Percentiles rank a stretch among this genome's conserved stretches.
phyloP scores from a whole-genome alignment of 2,113 vertebrate genomes.

The Todiramphus chloris region DNA sequence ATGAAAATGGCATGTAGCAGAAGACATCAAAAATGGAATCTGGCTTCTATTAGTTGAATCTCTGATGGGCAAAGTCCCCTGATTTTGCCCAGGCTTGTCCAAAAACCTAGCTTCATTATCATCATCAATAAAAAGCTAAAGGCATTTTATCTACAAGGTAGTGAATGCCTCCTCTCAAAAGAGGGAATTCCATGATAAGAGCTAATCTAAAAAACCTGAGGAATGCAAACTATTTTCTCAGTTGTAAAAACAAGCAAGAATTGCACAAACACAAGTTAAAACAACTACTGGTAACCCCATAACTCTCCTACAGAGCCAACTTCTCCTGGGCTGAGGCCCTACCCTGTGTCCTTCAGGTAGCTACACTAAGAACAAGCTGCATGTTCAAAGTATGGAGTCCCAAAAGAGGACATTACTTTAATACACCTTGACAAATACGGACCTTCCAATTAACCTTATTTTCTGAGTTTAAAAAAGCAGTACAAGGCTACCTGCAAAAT shows the following conservation, averaged over 20 bases:
- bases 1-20: neutral
- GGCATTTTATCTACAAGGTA: slow-evolving; percentile 55
- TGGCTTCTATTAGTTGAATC: neutral
- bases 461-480: neutral
- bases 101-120: slow-evolving; percentile 31
- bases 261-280: slow-evolving; percentile 59
- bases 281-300: slow-evolving; percentile 19
- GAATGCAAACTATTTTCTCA: slow-evolving; percentile 69
- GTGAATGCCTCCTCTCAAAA: slow-evolving; percentile 54
- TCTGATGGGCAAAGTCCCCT: neutral
- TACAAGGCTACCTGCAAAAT: neutral
- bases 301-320: neutral
- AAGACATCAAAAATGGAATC: neutral
- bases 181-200: slow-evolving; percentile 63
- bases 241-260: slow-evolving; percentile 62
- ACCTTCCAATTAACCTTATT: neutral
- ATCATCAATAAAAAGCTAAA: slow-evolving; percentile 54
- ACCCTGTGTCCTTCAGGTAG: neutral
- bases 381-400: neutral
- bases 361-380: neutral
- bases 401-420: neutral
- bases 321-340: neutral
- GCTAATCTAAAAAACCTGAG: slow-evolving; percentile 71
- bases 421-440: neutral
- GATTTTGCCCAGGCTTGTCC: slow-evolving; percentile 25